These are phyloP conservation scores for Gouania willdenowi DNA, from an alignment of 2,797 vertebrate genomes.

Conservation along the genomic window DNA sequence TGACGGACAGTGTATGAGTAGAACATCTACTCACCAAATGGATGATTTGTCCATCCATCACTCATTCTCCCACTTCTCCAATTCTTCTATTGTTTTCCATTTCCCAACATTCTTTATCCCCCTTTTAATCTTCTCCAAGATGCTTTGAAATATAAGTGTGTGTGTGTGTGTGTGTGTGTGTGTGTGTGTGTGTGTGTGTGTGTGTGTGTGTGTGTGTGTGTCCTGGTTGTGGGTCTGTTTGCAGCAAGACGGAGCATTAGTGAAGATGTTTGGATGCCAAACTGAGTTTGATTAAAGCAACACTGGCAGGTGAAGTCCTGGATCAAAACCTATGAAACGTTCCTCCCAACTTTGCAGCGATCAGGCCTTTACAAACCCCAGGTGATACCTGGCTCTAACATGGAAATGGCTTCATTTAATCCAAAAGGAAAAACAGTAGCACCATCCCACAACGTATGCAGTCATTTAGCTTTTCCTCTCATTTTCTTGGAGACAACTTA, in stretches of 20 bases:
- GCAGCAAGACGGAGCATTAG: slow-evolving; percentile 29
- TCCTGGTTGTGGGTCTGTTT: slow-evolving; percentile 2
- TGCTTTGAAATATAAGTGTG: slow-evolving; percentile 5
- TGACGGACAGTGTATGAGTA: slow-evolving; percentile 33
- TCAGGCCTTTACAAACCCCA: slow-evolving; percentile 30
- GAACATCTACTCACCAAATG: slow-evolving; percentile 39
- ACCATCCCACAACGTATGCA: neutral
- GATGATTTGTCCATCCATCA: slow-evolving; percentile 48
- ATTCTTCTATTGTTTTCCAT: slow-evolving; percentile 28
- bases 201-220: slow-evolving; percentile 7
- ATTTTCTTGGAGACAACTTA: slow-evolving; percentile 43
- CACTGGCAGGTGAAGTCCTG: slow-evolving; percentile 56
- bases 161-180: slow-evolving; percentile 10
- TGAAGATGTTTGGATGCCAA: slow-evolving; percentile 46
- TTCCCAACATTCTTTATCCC: slow-evolving; percentile 20
- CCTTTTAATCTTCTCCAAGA: slow-evolving; percentile 56
- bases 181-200: slow-evolving; percentile 4
- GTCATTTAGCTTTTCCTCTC: slow-evolving; percentile 3
- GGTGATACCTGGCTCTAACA: slow-evolving; percentile 37
- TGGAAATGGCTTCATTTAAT: slow-evolving; percentile 28
- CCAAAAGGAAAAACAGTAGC: slow-evolving; percentile 18
- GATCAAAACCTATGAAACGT: slow-evolving; percentile 43
- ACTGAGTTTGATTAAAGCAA: slow-evolving; percentile 39
- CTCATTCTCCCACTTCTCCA: slow-evolving; percentile 24
- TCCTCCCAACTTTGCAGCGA: slow-evolving; percentile 40